Evolutionary conservation across 2,888 invertebrate species (phyloP).

Genomic region (Drosophila mercatorum): DNA sequence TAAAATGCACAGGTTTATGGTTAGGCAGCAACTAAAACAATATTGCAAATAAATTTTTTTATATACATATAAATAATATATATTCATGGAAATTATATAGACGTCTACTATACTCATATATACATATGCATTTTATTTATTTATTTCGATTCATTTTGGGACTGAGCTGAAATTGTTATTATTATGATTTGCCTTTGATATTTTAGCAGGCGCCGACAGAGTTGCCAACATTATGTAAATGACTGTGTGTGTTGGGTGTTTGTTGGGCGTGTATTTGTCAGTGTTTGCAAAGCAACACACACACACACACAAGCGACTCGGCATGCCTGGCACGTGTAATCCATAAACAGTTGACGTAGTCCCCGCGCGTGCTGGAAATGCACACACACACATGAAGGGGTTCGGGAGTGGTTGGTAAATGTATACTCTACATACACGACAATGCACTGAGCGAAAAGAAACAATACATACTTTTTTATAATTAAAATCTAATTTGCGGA

Average conservation of each 20-base stretch:
- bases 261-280: background rate
- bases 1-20: constrained; percentile 49
- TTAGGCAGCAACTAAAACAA: constrained; percentile 5
- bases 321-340: constrained; percentile 69
- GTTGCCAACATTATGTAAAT: constrained; percentile 21
- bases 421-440: background rate
- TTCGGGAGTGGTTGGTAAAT: constrained; percentile 1
- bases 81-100: constrained; percentile 6
- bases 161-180: constrained; percentile 33
- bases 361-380: constrained; percentile 25
- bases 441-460: constrained; percentile 24
- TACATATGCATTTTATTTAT: constrained; percentile 18
- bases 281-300: background rate
- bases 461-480: background rate
- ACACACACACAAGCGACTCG: constrained; percentile 21
- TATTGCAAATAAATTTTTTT: constrained; percentile 9
- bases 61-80: background rate
- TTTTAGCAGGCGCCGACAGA: constrained; percentile 25
- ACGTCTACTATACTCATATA: background rate
- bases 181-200: constrained; percentile 47
- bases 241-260: background rate
- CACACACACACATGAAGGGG: constrained; percentile 4
- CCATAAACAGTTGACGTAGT: constrained; percentile 71
- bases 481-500: no score
- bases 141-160: constrained; percentile 26